Conservation (phyloP, 2,113 vertebrate genomes). For the Cairina moschata region DNA sequence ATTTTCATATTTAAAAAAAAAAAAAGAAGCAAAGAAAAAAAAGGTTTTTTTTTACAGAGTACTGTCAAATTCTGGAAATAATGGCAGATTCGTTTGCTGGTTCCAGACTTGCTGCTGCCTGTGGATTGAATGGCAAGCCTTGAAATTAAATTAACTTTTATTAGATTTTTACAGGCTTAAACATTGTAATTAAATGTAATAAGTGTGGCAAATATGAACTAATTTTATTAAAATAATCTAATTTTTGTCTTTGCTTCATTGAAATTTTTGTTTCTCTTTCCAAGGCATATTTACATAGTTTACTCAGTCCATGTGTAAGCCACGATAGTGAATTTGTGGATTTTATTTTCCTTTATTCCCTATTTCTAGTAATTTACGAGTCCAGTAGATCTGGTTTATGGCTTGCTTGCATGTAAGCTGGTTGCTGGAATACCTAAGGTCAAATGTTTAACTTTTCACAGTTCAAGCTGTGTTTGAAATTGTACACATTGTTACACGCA, state of each 20-base stretch:
- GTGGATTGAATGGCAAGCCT: not conserved
- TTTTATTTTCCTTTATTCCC: not conserved
- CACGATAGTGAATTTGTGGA: not conserved
- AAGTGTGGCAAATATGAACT: not conserved
- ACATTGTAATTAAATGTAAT: not conserved
- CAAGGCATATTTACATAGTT: not conserved
- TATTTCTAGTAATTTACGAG: not conserved
- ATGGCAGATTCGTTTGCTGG: not conserved
- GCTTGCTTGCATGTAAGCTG: accelerated
- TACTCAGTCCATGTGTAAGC: not conserved
- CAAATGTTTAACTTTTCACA: not conserved
- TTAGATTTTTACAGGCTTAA: not conserved
- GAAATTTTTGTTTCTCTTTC: not conserved
- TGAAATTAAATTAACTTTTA: not conserved
- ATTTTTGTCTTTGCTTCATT: not conserved
- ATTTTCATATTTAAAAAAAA: not conserved
- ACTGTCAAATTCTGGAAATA: not conserved
- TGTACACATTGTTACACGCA: not conserved
- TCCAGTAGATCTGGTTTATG: not conserved
- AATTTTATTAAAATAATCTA: not conserved
- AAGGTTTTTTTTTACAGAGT: not conserved
- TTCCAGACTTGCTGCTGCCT: not conserved
- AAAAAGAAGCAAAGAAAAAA: not conserved
- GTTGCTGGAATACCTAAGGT: not conserved
- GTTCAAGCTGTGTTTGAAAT: not conserved